phyloP scores from a whole-genome alignment of 2,113 vertebrate genomes.

The Solea senegalensis region DNA sequence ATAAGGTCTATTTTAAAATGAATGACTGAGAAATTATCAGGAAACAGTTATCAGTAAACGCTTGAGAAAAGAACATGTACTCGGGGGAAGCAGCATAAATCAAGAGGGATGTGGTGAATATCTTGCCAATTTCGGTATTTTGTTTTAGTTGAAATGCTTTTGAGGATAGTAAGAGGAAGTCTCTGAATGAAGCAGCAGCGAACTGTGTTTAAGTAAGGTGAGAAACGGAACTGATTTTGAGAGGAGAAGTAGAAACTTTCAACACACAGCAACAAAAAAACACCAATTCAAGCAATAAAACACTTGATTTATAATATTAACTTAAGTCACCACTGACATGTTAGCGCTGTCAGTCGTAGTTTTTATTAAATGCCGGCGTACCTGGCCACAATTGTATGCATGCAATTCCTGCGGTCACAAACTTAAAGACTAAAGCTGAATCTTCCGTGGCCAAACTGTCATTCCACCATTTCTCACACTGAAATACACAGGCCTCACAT shows the following conservation, averaged over 20 bases:
- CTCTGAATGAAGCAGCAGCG: too few relatives aligned
- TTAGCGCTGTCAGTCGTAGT: constrained; percentile 10
- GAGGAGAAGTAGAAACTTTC: too few relatives aligned
- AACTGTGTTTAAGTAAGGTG: too few relatives aligned
- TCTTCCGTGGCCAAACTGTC: constrained; percentile 41
- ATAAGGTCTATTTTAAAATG: constrained; percentile 21
- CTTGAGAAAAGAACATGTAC: constrained; percentile 1
- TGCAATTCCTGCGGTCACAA: constrained; percentile 37
- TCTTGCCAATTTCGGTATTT: not conserved
- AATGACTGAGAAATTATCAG: constrained; percentile 22
- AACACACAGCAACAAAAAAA: not conserved
- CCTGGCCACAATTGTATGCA: constrained; percentile 22
- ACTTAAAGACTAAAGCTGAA: constrained; percentile 36
- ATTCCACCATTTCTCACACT: constrained; percentile 38
- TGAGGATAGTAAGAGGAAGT: not conserved
- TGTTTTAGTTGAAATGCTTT: not conserved
- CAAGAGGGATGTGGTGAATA: not conserved
- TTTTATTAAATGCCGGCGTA: constrained; percentile 11
- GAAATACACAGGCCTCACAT: constrained; percentile 63
- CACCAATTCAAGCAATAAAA: not conserved
- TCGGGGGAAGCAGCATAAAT: not conserved
- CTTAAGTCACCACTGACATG: not conserved
- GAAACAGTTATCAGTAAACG: constrained; percentile 5
- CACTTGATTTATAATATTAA: not conserved
- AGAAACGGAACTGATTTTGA: too few relatives aligned